A percentile compares a stretch with the other conserved stretches of the same genome.
Conservation (phyloP, 2,888 invertebrate genomes). For the Tenthredo scrophulariae region DNA sequence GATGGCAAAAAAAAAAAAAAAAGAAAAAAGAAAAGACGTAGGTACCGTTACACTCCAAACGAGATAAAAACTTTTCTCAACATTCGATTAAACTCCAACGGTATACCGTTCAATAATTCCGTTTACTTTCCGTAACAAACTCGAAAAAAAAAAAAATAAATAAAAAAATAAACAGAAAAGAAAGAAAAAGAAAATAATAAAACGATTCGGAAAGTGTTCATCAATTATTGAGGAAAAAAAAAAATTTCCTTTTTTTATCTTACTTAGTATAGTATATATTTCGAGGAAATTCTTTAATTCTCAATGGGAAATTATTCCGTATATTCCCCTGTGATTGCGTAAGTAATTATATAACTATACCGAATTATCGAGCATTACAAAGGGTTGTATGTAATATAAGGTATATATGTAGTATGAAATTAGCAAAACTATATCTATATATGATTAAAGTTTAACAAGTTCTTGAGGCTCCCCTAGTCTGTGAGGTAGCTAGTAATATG, state of each 20-base stretch:
- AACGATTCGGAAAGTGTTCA: not conserved
- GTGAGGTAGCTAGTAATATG: not conserved
- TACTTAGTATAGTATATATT: too few species aligned
- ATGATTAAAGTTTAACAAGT: conserved; percentile 35
- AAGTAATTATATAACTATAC: too few species aligned
- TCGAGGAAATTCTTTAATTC: too few species aligned
- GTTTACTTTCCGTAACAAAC: not conserved
- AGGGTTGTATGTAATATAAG: too few species aligned
- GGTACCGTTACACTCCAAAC: not conserved
- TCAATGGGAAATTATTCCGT: too few species aligned
- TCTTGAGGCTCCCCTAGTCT: not conserved
- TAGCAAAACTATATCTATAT: conserved; percentile 5
- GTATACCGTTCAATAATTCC: not conserved
- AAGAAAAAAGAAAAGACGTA: not conserved
- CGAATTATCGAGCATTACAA: too few species aligned
- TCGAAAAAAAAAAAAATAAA: not conserved
- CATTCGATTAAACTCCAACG: not conserved
- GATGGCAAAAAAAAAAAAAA: not conserved
- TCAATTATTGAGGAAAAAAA: too few species aligned
- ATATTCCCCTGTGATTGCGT: too few species aligned
- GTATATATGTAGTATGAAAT: conserved; percentile 21
- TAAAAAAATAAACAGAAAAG: not conserved
- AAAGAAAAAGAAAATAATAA: too few species aligned
- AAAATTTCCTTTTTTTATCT: too few species aligned
- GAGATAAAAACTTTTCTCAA: conserved; percentile 14